Evolutionary conservation across 1,140 invertebrate genomes (phyloP).

Genomic region (Eubasilissa regina): DNA sequence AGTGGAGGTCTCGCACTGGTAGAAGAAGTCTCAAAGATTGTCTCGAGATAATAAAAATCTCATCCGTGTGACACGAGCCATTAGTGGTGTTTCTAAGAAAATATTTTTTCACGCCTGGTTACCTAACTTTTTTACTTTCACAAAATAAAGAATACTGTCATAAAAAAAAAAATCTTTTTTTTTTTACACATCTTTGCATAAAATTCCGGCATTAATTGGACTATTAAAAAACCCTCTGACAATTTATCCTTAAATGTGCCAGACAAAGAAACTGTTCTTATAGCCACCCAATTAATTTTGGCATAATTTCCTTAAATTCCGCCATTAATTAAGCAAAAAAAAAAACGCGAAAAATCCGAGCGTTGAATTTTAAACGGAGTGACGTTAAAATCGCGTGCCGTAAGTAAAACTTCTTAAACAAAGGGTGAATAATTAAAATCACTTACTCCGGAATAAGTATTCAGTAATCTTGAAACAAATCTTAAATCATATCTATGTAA

Average conservation of each 20-base stretch:
- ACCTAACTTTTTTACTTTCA: too few species aligned
- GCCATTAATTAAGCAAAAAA: slow-evolving; percentile 46
- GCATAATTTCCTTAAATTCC: slow-evolving; percentile 51
- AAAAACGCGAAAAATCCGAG: slow-evolving; percentile 31
- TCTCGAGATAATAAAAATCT: too few species aligned
- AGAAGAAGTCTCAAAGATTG: too few species aligned
- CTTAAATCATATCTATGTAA: too few species aligned
- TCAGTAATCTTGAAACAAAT: too few species aligned
- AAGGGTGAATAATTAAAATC: slow-evolving; percentile 28
- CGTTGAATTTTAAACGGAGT: slow-evolving; percentile 9
- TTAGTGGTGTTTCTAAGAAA: too few species aligned
- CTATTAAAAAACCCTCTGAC: slow-evolving; percentile 42
- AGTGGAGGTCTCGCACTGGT: too few species aligned
- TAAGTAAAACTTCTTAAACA: not conserved
- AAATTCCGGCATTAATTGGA: slow-evolving; percentile 20
- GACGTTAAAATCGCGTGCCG: slow-evolving; percentile 1
- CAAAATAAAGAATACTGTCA: too few species aligned
- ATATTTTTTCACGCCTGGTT: too few species aligned
- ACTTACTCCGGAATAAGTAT: not conserved
- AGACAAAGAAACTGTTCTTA: slow-evolving; percentile 42
- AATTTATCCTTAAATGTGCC: slow-evolving; percentile 43
- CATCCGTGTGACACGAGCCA: too few species aligned
- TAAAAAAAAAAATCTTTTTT: too few species aligned
- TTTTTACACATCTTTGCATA: slow-evolving; percentile 10
- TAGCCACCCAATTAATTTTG: slow-evolving; percentile 51